Percentiles rank a stretch among this genome's conserved stretches.
Evolutionary conservation across 2,888 invertebrate genomes (phyloP).

Genomic region (Tetranychus piercei): DNA sequence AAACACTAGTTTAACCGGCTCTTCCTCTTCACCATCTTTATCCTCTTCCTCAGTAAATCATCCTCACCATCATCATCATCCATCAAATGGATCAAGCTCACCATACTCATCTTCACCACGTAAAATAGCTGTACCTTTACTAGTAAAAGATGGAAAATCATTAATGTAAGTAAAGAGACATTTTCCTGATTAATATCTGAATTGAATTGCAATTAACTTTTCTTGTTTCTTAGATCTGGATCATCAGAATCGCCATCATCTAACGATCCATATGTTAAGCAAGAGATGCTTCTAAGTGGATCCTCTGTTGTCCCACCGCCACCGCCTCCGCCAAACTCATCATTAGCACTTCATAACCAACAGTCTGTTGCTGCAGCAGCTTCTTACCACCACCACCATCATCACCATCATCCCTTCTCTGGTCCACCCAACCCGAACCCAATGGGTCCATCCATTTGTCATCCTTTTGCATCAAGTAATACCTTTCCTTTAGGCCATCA

Average conservation of each 20-base stretch:
- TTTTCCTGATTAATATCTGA: background rate
- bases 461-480: background rate
- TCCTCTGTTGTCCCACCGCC: background rate
- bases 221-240: background rate
- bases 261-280: background rate
- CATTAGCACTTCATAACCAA: background rate
- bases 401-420: constrained; percentile 17
- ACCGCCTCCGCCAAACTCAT: background rate
- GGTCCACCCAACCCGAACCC: constrained; percentile 2
- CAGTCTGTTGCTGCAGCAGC: background rate
- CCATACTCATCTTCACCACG: constrained; percentile 56
- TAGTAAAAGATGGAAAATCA: constrained; percentile 83
- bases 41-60: constrained; percentile 26
- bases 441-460: constrained; percentile 6
- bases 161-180: constrained; percentile 8
- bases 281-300: background rate
- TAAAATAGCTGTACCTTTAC: constrained; percentile 77
- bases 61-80: constrained; percentile 18
- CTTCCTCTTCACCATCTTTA: constrained; percentile 34
- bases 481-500: constrained; percentile 6
- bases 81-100: constrained; percentile 11
- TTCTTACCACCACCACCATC: constrained; percentile 8
- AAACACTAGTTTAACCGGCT: background rate
- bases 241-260: background rate
- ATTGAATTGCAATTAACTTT: background rate